Evolutionary conservation across 2,797 vertebrate species (phyloP).

Genomic region (Zalophus californianus): DNA sequence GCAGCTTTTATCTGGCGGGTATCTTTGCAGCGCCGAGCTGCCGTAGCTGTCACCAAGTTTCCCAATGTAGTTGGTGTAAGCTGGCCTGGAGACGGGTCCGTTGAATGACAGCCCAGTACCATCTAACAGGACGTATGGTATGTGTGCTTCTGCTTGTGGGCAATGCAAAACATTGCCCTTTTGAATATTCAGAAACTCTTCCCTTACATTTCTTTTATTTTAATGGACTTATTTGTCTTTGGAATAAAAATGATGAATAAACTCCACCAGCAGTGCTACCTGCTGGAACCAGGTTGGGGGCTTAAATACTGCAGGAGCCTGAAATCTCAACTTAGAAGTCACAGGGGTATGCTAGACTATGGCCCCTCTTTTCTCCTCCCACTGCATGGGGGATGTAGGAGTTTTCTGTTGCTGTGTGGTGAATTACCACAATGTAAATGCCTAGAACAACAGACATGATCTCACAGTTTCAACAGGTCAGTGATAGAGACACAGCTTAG

Average conservation of each 20-base stretch:
- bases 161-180: not conserved
- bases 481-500: not conserved
- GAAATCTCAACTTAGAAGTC: not conserved
- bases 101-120: not conserved
- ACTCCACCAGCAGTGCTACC: not conserved
- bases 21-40: fast-evolving
- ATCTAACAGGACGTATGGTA: not conserved
- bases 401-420: not conserved
- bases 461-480: not conserved
- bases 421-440: not conserved
- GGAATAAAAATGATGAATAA: not conserved
- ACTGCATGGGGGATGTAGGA: not conserved
- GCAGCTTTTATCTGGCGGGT: not conserved
- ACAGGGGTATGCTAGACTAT: not conserved
- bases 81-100: not conserved
- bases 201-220: not conserved
- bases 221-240: not conserved
- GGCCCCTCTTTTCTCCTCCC: not conserved
- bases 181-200: not conserved
- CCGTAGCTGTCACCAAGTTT: not conserved
- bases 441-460: not conserved
- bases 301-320: not conserved
- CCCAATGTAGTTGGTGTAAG: not conserved
- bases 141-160: fast-evolving
- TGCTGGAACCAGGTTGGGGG: not conserved